Percentiles rank a stretch among this genome's conserved stretches.
These are phyloP conservation scores for Portevinia maculata DNA, from an alignment of 2,888 invertebrate genomes.

Conservation along the genomic window DNA sequence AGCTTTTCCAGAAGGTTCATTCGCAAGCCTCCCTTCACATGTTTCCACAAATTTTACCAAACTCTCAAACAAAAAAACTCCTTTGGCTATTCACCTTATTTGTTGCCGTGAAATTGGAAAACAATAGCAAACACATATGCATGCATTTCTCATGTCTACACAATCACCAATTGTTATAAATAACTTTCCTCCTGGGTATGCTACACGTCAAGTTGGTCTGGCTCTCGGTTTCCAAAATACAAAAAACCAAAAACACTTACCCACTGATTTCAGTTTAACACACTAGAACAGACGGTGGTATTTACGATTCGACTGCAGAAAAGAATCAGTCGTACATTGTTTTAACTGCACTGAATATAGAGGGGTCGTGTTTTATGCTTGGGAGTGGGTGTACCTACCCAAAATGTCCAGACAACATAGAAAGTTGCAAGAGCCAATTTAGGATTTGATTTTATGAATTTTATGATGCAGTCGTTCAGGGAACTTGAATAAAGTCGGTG, in stretches of 20 bases:
- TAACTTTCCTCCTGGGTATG: constrained; percentile 15
- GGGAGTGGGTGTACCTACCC: not conserved
- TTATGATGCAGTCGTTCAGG: constrained; percentile 10
- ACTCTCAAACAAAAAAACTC: no score
- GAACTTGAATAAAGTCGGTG: constrained; percentile 15
- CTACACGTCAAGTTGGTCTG: constrained; percentile 16
- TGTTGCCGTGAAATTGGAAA: constrained; percentile 20
- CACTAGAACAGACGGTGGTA: constrained; percentile 23
- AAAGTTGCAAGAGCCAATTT: constrained; percentile 20
- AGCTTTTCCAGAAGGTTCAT: no score
- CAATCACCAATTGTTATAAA: constrained; percentile 36
- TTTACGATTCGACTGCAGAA: constrained; percentile 28
- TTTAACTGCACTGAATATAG: constrained; percentile 30
- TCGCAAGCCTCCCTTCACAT: no score
- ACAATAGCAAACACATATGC: constrained; percentile 13
- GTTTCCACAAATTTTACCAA: no score
- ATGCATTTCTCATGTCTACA: constrained; percentile 11
- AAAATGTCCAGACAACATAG: constrained; percentile 15
- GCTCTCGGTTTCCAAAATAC: constrained; percentile 1
- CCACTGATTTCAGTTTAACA: constrained; percentile 28
- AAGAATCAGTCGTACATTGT: constrained; percentile 29
- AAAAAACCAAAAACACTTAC: not conserved
- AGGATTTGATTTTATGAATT: constrained; percentile 39
- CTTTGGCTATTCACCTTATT: constrained; percentile 1
- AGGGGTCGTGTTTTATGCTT: not conserved